Percentiles rank a stretch among this genome's conserved stretches.
Conservation (phyloP, 2,797 vertebrate genomes). For the Diplodus sargus region DNA sequence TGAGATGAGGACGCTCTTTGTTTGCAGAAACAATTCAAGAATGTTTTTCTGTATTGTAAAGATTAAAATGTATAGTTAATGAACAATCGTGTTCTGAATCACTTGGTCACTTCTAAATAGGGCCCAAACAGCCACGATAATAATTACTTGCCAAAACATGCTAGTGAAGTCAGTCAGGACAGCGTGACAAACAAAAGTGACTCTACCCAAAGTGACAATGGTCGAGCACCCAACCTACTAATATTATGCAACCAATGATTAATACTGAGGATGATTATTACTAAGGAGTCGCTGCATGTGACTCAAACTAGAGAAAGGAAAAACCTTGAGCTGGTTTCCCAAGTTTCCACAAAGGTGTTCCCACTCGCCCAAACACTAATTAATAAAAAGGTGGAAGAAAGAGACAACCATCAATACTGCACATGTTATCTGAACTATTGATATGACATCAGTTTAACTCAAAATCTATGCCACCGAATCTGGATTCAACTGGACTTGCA, state of each 20-base stretch:
- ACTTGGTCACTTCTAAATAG: background rate
- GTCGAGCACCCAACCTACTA: background rate
- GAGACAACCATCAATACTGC: background rate
- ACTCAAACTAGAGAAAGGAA: background rate
- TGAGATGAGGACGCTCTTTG: background rate
- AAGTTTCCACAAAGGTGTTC: background rate
- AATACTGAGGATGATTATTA: background rate
- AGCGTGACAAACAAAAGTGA: background rate
- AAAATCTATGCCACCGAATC: background rate
- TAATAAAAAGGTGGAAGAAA: background rate
- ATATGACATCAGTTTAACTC: background rate
- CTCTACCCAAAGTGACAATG: no score
- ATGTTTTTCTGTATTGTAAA: background rate
- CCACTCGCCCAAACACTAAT: background rate
- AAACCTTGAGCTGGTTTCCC: background rate
- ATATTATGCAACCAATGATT: background rate
- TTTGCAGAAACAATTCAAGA: background rate
- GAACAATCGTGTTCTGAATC: background rate
- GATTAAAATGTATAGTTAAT: background rate
- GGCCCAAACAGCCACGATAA: background rate
- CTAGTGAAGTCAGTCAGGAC: background rate
- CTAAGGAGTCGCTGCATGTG: background rate
- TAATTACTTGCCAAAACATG: background rate
- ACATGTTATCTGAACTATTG: background rate
- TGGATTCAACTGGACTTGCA: background rate